Percentiles rank a stretch among this genome's conserved stretches.
Evolutionary conservation across 2,888 invertebrate genomes (phyloP).

Genomic region (Panzeria rudis): DNA sequence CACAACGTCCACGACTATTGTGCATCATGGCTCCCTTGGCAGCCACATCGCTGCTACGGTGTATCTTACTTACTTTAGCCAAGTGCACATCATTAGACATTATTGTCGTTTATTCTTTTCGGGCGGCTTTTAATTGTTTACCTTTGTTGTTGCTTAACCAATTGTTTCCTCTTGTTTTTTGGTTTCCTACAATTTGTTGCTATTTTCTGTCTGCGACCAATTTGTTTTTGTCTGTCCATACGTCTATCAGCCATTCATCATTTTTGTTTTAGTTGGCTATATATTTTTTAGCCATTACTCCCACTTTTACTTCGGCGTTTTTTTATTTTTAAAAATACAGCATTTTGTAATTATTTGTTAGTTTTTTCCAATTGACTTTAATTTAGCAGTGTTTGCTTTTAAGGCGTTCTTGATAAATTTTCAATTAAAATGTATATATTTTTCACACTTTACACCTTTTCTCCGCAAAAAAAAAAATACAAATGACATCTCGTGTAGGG

Average conservation of each 20-base stretch:
- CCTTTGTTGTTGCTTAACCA: constrained; percentile 57
- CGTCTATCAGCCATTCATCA: constrained; percentile 51
- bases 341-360: constrained; percentile 28
- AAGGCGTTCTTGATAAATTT: constrained; percentile 43
- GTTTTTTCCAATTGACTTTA: constrained; percentile 7
- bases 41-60: constrained; percentile 68
- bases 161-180: constrained; percentile 28
- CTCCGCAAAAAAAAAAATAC: constrained; percentile 9
- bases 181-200: constrained; percentile 55
- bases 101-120: constrained; percentile 31
- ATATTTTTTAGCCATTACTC: constrained; percentile 39
- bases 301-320: constrained; percentile 18
- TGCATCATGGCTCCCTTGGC: constrained; percentile 70
- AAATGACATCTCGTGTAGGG: constrained; percentile 55
- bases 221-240: constrained; percentile 47
- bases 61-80: constrained; percentile 80
- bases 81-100: constrained; percentile 81
- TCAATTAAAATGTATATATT: constrained; percentile 63
- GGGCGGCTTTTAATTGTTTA: constrained; percentile 62
- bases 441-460: constrained; percentile 64
- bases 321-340: not conserved
- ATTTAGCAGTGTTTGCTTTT: constrained; percentile 28
- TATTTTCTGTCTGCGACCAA: constrained; percentile 56
- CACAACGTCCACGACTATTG: constrained; percentile 46
- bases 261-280: constrained; percentile 13